These are phyloP conservation scores for Drosophila lowei DNA, from an alignment of 1,140 invertebrate genomes.

Conservation along the genomic window DNA sequence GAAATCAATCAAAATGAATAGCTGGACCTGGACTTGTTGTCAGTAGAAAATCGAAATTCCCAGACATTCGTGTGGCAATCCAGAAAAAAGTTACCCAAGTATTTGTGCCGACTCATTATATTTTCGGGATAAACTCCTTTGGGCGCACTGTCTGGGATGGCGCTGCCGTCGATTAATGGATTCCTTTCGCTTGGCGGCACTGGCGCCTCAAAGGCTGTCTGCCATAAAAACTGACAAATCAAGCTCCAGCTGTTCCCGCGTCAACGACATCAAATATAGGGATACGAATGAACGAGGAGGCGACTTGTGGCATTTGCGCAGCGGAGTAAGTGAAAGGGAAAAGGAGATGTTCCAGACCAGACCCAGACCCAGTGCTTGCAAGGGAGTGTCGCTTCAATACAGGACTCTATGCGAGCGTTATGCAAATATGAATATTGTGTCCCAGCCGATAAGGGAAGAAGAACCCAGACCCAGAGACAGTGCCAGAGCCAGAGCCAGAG, in stretches of 20 bases:
- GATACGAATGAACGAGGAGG: no score
- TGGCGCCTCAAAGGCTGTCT: constrained; percentile 55
- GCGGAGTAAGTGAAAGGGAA: constrained; percentile 12
- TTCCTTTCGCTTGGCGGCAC: constrained; percentile 26
- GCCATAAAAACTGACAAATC: constrained; percentile 59
- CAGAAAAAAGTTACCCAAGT: constrained; percentile 6
- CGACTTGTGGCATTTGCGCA: constrained; percentile 22
- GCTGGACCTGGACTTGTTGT: constrained; percentile 25
- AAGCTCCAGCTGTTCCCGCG: constrained; percentile 59
- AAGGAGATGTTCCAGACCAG: background rate
- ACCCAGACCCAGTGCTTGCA: constrained; percentile 1
- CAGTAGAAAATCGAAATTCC: no score
- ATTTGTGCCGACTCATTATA: constrained; percentile 23
- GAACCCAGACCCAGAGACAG: background rate
- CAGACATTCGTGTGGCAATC: background rate
- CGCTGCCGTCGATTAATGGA: constrained; percentile 42
- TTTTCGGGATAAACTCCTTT: constrained; percentile 38
- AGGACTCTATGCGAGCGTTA: constrained; percentile 42
- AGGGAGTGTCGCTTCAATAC: constrained; percentile 25
- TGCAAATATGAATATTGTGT: constrained; percentile 50
- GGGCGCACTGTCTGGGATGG: constrained; percentile 1
- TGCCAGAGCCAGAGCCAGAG: no score
- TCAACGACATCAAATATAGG: constrained; percentile 42
- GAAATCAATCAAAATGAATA: constrained; percentile 11
- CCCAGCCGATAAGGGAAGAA: constrained; percentile 26